Conservation (phyloP, 2,797 vertebrate genomes). For the Crenichthys baileyi region DNA sequence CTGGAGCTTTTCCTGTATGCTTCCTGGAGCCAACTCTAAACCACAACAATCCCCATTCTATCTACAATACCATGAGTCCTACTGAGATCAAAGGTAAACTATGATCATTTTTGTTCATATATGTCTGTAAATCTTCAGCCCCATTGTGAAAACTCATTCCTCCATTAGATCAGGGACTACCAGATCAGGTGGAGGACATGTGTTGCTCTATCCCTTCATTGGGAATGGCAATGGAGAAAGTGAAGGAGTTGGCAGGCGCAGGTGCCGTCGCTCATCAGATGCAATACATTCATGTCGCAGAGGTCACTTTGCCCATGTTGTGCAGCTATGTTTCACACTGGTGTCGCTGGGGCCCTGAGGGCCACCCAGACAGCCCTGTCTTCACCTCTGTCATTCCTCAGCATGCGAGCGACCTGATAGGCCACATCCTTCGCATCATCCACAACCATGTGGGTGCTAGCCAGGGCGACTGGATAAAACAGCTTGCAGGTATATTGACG, state of each 20-base stretch:
- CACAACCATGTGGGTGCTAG: slow-evolving; percentile 90
- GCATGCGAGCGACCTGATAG: slow-evolving; percentile 89
- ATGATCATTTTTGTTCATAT: background rate
- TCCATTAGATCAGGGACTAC: slow-evolving; percentile 79
- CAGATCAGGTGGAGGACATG: slow-evolving; percentile 81
- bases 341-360: slow-evolving; percentile 85
- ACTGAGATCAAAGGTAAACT: slow-evolving; percentile 85
- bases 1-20: slow-evolving; percentile 90
- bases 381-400: slow-evolving; percentile 85
- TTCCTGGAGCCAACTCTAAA: slow-evolving; percentile 91
- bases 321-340: slow-evolving; percentile 93
- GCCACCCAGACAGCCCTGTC: slow-evolving; percentile 69
- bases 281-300: slow-evolving; percentile 86
- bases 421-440: slow-evolving; percentile 90
- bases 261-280: slow-evolving; percentile 86
- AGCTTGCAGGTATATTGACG: slow-evolving; percentile 85
- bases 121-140: background rate
- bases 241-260: slow-evolving; percentile 85
- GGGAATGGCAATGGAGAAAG: slow-evolving; percentile 86
- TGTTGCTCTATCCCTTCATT: slow-evolving; percentile 89
- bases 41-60: slow-evolving; percentile 85
- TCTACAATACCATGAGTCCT: slow-evolving; percentile 84
- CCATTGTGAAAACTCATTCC: background rate
- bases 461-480: slow-evolving; percentile 93
- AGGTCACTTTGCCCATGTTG: slow-evolving; percentile 90